Percentiles rank a stretch among this genome's conserved stretches.
phyloP scores from a whole-genome alignment of 2,797 vertebrate genomes.

The Staurois parvus region DNA sequence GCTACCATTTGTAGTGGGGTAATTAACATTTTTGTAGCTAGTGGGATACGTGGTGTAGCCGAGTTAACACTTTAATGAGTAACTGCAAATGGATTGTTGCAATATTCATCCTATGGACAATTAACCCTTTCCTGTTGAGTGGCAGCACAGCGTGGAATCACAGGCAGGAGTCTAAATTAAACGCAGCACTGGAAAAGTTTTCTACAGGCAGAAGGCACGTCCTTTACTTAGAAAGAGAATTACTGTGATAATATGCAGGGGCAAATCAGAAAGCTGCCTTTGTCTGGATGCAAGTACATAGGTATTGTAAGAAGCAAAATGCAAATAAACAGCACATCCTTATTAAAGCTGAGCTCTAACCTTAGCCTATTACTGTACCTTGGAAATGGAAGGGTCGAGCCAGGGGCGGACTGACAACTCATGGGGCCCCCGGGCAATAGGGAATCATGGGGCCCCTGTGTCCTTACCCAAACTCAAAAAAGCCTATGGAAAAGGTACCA shows the following conservation, averaged over 20 bases:
- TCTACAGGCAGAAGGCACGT: neutral
- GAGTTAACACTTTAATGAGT: conserved; percentile 50
- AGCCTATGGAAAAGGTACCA: no score
- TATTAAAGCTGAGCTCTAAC: neutral
- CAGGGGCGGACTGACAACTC: no score
- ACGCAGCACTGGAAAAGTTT: neutral
- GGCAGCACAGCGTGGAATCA: neutral
- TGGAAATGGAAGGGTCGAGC: no score
- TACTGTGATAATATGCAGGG: no score
- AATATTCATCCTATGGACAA: conserved; percentile 39
- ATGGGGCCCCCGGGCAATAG: no score
- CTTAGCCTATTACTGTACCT: neutral
- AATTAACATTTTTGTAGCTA: conserved; percentile 50
- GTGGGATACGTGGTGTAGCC: conserved; percentile 15
- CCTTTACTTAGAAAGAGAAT: no score
- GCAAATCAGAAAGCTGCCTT: no score
- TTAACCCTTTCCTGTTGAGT: conserved; percentile 36
- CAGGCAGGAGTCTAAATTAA: neutral
- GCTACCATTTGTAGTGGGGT: conserved; percentile 55
- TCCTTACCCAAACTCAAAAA: no score
- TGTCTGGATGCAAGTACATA: neutral
- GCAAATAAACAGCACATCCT: neutral
- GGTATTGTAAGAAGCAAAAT: neutral
- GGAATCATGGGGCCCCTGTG: no score
- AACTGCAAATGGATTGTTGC: conserved; percentile 46